Base-by-base conservation (phyloP, 2,888 invertebrate genomes). In the Scaptomyza reducta region DNA sequence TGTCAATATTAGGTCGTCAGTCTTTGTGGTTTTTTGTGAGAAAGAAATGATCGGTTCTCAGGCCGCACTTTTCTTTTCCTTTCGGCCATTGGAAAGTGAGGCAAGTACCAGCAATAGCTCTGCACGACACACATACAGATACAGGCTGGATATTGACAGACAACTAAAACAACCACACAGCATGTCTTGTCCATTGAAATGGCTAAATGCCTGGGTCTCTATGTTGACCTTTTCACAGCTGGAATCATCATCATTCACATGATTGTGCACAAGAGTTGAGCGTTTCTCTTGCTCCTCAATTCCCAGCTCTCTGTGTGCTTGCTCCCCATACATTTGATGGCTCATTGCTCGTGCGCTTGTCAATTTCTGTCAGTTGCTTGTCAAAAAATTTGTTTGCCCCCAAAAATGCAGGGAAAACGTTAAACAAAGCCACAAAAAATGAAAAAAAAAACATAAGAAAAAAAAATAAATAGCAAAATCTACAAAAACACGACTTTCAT, bases 291-390 rank as follows among this genome's bases (percentile, higher is more conserved):
- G 7, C 31, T 33, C 53, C 33, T 22, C 22, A 22, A 22, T 22
- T 22, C 22, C 22, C 22, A 22, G 5, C 42, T 16, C 72, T 58
- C 33, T 42, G n/a, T 14, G 13, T 33, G n/a, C 10, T 35, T 73
- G 68, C 63, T 74, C 68, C 49, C 72, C 77, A 63, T 60, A 64
- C 62, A 70, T 81, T 74, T 67, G 81, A 55, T 57, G 65, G 84
- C 53, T 69, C 86, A 85, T 75, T 88, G 84, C 74, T 89, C 71
- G 76, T 78, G 75, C 75, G 85, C 84, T 78, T 82, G 88, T 88
- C 89, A 89, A 84, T 88, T 84, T 79, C 86, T 89, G 89, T 81
- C 89, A 88, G 79, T 79, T 86, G 81, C 79, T 83, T 89, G 83
- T 89, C 88, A 85, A 85, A 84, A 84, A 16, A 82, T 82, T 88